Conservation (phyloP, 2,113 vertebrate species). For the Pelecanoides urinatrix region DNA sequence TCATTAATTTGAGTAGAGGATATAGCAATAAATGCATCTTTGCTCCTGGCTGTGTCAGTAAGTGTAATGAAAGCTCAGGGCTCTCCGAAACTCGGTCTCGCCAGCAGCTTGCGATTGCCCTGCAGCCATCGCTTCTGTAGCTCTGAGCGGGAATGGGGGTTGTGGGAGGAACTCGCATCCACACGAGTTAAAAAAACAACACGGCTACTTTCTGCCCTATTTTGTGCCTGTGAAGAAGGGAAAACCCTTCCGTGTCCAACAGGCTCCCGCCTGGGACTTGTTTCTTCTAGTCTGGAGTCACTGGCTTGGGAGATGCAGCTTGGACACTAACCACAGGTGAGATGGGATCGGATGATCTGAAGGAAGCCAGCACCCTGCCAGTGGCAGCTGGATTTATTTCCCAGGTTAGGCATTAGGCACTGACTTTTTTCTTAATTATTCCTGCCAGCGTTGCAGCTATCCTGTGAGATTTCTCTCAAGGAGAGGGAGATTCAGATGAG, state of each 20-base stretch:
- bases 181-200: background rate
- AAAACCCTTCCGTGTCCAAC: background rate
- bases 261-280: background rate
- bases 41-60: background rate
- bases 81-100: rapidly evolving
- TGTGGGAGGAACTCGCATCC: background rate
- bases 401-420: background rate
- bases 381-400: background rate
- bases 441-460: background rate
- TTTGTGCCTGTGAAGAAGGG: background rate
- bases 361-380: background rate
- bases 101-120: background rate
- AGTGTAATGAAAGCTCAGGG: background rate
- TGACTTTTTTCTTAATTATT: background rate
- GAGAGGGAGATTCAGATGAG: background rate
- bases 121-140: background rate
- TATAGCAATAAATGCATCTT: background rate
- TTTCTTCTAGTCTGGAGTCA: background rate
- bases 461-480: background rate
- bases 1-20: background rate
- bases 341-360: rapidly evolving
- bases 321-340: background rate
- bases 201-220: background rate
- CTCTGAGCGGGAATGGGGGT: background rate
- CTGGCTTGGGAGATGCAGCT: background rate